phyloP scores from a whole-genome alignment of 2,113 vertebrate species.

The Tringa solitaria region DNA sequence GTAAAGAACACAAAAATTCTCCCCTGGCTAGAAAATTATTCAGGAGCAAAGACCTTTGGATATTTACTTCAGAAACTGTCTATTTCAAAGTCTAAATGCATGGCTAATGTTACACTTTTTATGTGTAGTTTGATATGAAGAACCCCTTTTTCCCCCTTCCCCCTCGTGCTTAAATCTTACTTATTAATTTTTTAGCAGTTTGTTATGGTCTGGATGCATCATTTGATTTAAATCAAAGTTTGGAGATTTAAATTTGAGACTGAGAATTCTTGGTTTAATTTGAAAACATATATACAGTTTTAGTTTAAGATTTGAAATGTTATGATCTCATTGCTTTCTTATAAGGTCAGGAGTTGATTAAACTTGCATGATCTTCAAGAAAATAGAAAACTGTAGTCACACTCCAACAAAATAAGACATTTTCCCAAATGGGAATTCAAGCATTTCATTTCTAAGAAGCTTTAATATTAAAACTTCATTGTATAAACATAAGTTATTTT shows the following conservation, averaged over 20 bases:
- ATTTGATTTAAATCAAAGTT: neutral
- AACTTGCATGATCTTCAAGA: neutral
- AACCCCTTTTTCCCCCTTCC: neutral
- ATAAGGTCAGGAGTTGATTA: neutral
- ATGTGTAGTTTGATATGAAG: neutral
- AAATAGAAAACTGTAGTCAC: neutral
- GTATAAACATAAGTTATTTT: constrained; percentile 10
- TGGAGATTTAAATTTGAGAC: neutral
- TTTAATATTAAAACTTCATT: constrained; percentile 5
- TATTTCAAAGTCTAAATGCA: neutral
- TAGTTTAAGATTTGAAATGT: neutral
- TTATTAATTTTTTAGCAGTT: neutral
- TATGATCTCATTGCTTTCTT: neutral
- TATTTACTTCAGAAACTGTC: neutral
- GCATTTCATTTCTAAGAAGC: neutral
- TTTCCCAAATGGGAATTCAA: neutral
- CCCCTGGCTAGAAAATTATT: neutral
- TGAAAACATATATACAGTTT: neutral
- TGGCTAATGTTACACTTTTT: neutral
- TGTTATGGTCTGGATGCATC: neutral
- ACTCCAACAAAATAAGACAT: neutral
- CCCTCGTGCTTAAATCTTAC: neutral
- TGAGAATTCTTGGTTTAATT: constrained; percentile 5
- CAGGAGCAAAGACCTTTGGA: neutral
- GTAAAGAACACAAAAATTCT: neutral